Evolutionary conservation across 1,140 invertebrate species (phyloP).

Genomic region (Euglossa dilemma): DNA sequence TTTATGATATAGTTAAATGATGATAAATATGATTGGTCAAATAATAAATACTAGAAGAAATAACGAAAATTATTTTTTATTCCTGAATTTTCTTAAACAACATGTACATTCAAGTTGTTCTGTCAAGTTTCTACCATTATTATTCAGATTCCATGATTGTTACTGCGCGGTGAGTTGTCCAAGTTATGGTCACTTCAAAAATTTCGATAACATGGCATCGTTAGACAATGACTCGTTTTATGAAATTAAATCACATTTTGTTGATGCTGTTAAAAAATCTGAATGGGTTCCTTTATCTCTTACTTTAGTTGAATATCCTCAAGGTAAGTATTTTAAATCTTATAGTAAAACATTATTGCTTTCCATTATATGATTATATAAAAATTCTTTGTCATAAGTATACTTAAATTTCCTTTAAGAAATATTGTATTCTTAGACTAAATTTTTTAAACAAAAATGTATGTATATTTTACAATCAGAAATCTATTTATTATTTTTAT

Average conservation of each 20-base stretch:
- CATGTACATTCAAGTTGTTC: not conserved
- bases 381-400: not conserved
- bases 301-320: constrained; percentile 93
- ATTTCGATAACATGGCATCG: constrained; percentile 75
- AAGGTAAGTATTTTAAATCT: constrained; percentile 74
- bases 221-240: constrained; percentile 74
- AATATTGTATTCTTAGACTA: not conserved
- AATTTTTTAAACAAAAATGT: not conserved
- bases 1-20: not conserved
- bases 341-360: not conserved
- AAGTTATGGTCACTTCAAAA: constrained; percentile 57
- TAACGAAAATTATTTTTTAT: not conserved
- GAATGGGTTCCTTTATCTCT: constrained; percentile 91
- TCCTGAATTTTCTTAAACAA: not conserved
- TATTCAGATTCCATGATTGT: constrained; percentile 33
- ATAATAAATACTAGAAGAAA: not conserved
- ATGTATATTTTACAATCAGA: not conserved
- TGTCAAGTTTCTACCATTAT: constrained; percentile 1
- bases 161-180: constrained; percentile 43
- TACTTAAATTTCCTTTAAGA: not conserved
- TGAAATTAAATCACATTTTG: constrained; percentile 71
- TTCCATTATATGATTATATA: not conserved
- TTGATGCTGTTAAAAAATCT: constrained; percentile 81
- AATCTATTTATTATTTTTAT: not conserved
- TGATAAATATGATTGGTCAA: not conserved